These are phyloP conservation scores for Junco hyemalis DNA, from an alignment of 2,113 vertebrate genomes.

Conservation along the genomic window DNA sequence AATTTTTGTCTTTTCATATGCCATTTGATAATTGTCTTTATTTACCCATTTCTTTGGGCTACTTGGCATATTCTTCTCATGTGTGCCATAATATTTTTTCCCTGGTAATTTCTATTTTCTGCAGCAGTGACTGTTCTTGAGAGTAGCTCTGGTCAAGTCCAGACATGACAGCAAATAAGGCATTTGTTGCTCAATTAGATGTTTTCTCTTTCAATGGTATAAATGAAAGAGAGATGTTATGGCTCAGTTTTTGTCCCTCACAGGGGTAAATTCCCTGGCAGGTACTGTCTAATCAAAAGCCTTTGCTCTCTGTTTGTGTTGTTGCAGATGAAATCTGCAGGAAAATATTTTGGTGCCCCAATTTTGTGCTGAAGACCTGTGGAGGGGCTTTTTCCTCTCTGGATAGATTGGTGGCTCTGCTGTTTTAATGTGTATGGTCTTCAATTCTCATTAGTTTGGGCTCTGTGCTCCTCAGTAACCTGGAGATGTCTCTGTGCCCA, in stretches of 20 bases:
- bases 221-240: background rate
- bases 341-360: background rate
- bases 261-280: background rate
- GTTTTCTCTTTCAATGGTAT: background rate
- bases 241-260: background rate
- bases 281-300: background rate
- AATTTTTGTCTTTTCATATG: background rate
- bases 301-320: background rate
- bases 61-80: background rate
- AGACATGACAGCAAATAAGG: background rate
- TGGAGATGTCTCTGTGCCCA: background rate
- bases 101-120: constrained; percentile 33
- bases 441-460: background rate
- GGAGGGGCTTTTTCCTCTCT: background rate
- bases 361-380: accelerated
- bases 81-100: background rate
- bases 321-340: background rate
- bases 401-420: background rate
- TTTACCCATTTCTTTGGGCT: background rate
- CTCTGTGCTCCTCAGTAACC: background rate
- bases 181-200: constrained; percentile 34
- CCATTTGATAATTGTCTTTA: background rate
- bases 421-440: background rate
- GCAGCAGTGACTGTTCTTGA: background rate
- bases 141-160: background rate